Conservation (phyloP, 2,888 invertebrate genomes). For the Mamestra brassicae region DNA sequence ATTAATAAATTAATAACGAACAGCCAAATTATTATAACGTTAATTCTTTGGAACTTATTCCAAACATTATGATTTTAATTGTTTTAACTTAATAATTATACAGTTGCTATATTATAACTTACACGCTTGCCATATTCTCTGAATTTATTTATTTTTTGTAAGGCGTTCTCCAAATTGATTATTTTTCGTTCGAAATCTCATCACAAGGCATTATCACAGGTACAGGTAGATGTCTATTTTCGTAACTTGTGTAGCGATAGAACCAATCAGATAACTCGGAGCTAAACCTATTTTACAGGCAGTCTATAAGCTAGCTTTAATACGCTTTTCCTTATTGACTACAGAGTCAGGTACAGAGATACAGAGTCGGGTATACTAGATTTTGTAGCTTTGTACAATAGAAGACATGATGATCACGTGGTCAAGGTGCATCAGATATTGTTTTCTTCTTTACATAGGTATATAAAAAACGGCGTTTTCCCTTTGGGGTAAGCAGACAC, state of each 20-base stretch:
- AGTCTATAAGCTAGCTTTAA: not conserved
- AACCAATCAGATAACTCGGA: not conserved
- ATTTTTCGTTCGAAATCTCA: not conserved
- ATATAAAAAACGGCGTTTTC: too few species aligned
- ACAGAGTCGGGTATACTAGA: not conserved
- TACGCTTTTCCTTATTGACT: not conserved
- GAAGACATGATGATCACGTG: too few species aligned
- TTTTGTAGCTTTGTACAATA: not conserved
- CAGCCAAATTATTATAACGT: not conserved
- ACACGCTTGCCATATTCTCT: not conserved
- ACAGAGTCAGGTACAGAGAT: too few species aligned
- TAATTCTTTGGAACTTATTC: not conserved
- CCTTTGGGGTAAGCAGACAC: too few species aligned
- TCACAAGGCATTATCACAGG: not conserved
- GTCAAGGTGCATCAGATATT: too few species aligned
- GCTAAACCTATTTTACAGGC: not conserved
- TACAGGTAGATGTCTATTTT: not conserved
- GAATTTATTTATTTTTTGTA: not conserved
- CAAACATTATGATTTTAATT: conserved; percentile 7
- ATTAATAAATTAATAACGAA: conserved; percentile 4
- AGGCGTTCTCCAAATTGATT: not conserved
- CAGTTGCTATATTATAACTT: not conserved
- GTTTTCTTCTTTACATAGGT: too few species aligned
- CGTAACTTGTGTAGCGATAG: not conserved
- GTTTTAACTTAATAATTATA: not conserved